Base-by-base conservation (phyloP, 2,888 invertebrate species). In the Pseudoips prasinana region DNA sequence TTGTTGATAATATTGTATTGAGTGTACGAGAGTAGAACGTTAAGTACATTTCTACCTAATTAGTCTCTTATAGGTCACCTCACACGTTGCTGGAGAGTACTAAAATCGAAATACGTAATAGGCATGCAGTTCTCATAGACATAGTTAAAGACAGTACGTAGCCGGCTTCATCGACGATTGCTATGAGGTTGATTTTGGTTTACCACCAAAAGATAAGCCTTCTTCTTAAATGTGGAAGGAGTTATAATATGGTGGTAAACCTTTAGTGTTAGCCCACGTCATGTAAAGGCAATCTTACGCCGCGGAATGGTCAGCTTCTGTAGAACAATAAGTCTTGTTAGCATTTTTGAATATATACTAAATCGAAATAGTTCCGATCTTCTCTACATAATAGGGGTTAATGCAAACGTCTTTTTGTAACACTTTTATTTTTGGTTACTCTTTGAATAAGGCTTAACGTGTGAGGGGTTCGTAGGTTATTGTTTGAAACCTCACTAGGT, bases 401-500 rank as follows among this genome's bases (percentile, higher is more conserved):
- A 28, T 38, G 35, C 26, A 29, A 39, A 23, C 30, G 20, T 24
- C 23, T 25, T 34, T 33, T 19, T 43, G 7, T 18, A 8, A 25
- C 11, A 35, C 8, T 22, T 24, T 39, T 5, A 22, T n/a, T n/a
- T n/a, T n/a, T n/a, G 14, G 2, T 14, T 14, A 3, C 14, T 14
- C 14, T 14, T n/a, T n/a, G n/a, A n/a, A n/a, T n/a, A n/a, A n/a
- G n/a, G n/a, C 52, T 46, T 54, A 58, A 66, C 81, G 82, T 76
- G 85, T 76, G 85, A 70, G 83, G 77, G 42, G 40, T 39, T 54
- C 47, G 71, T 85, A 84, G 83, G 68, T 64, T 81, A 83, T 80
- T 66, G 76, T 84, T 84, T 81, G 79, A 79, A 84, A 85, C 87
- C 86, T 87, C 85, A 86, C 75, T 87, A 86, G 87, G 77, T 79